A percentile compares a stretch with the other conserved stretches of the same genome.
These are phyloP conservation scores for Rhadinocentrus ornatus DNA, from an alignment of 2,797 vertebrate species.

Conservation along the genomic window DNA sequence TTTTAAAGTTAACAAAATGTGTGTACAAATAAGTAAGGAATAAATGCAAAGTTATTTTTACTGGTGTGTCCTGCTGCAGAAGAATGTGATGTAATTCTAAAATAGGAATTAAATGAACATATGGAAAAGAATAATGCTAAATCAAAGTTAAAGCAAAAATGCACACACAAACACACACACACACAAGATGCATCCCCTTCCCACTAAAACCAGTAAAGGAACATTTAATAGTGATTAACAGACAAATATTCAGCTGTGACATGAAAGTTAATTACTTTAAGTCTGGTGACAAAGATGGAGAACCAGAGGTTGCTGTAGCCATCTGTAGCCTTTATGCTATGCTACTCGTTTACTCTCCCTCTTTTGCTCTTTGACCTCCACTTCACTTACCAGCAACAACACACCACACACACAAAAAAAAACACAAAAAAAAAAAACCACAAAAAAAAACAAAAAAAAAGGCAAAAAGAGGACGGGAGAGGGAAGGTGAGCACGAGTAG, in stretches of 20 bases:
- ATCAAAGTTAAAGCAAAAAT: background rate
- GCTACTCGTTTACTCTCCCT: conserved; percentile 46
- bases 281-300: conserved; percentile 41
- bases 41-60: background rate
- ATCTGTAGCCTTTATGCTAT: conserved; percentile 45
- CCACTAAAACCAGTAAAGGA: conserved; percentile 21
- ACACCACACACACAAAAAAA: conserved; percentile 18
- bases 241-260: conserved; percentile 20
- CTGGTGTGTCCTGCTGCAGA: background rate
- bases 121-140: background rate
- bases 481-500: no score
- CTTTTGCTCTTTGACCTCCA: conserved; percentile 46
- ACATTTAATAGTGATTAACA: conserved; percentile 14
- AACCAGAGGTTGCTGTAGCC: conserved; percentile 37
- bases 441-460: no score
- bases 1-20: background rate
- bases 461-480: no score
- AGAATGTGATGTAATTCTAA: background rate
- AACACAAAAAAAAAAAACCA: no score
- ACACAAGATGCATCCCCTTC: conserved; percentile 10
- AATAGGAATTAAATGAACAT: background rate
- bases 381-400: conserved; percentile 12
- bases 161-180: background rate
- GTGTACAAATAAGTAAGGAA: background rate
- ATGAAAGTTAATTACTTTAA: conserved; percentile 49